Evolutionary conservation across 2,888 invertebrate species (phyloP), one percentile per base, ranked within the genome.

Genomic region (Marasmarcha lunaedactyla): DNA sequence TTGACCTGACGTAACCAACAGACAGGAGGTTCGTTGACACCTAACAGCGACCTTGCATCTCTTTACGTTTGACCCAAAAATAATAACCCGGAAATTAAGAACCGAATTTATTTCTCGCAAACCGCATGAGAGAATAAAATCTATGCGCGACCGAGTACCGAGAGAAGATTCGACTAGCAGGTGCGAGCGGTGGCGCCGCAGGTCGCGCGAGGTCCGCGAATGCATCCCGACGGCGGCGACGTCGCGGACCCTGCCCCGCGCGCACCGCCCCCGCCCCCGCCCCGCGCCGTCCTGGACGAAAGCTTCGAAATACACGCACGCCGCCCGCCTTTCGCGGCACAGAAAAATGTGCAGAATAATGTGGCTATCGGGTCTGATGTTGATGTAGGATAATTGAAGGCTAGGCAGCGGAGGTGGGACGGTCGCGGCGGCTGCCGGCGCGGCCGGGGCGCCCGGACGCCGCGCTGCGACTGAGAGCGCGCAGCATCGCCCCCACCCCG

Each of bases 391-490:
- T 20, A 20, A 20, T 30, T 30, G 10, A 30, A 10, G n/a, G 12
- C n/a, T 6, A 30, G 10, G 10, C 30, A 3, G 4, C 30, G 30
- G 9, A 2, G 30, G 4, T 30, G 59, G 56, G 59, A 54, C 61
- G 62, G 33, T 33, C 10, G 40, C 15, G 40, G 15, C 69, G 68
- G 65, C 67, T 78, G 78, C 37, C 37, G 26, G 69, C 63, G 70
- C 81, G 79, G 84, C 76, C 71, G 79, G 83, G 85, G 81, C 85
- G 85, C 81, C 83, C 83, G 84, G 79, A 72, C 71, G 72, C 76
- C 79, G 79, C 81, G 79, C 77, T 87, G 87, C 87, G 86, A 88
- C 88, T 87, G 87, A 87, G 86, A 86, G 83, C 84, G 34, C 86
- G 83, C 83, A 76, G 84, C 83, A 86, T 86, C 86, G 85, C 83